Conservation (phyloP, 2,888 invertebrate species). For the Mantis religiosa region DNA sequence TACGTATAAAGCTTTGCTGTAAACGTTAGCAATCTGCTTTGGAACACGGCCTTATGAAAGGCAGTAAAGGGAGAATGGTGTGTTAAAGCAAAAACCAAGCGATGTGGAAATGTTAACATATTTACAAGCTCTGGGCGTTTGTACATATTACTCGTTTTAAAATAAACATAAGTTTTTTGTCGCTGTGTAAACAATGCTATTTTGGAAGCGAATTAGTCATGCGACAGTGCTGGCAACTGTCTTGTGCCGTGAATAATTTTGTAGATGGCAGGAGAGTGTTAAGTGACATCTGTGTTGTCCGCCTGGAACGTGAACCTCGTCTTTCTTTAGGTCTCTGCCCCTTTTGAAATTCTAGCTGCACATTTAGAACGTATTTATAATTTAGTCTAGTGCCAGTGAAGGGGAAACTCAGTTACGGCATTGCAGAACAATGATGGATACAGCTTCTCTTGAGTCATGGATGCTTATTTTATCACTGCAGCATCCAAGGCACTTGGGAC, state of each 20-base stretch:
- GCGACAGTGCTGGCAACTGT: not conserved
- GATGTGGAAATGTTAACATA: not conserved
- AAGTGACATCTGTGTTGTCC: not conserved
- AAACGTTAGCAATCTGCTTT: too few species aligned
- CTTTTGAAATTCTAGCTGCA: too few species aligned
- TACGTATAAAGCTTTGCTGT: too few species aligned
- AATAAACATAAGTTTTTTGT: not conserved
- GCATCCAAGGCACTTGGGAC: too few species aligned
- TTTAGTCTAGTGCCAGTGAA: not conserved
- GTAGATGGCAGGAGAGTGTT: not conserved
- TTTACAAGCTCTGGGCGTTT: not conserved
- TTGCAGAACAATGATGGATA: not conserved
- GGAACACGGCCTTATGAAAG: not conserved
- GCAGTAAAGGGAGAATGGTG: not conserved
- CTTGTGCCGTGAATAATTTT: not conserved
- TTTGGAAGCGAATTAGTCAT: not conserved
- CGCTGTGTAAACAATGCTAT: not conserved
- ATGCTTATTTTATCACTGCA: too few species aligned
- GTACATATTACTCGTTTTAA: not conserved
- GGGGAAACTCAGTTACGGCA: not conserved
- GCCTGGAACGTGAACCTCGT: not conserved
- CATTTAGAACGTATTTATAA: not conserved
- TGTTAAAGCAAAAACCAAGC: not conserved
- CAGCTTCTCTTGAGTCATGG: not conserved
- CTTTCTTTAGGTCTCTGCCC: not conserved